Evolutionary conservation across 2,888 invertebrate genomes (phyloP).

Genomic region (Chrysodeixis includens): DNA sequence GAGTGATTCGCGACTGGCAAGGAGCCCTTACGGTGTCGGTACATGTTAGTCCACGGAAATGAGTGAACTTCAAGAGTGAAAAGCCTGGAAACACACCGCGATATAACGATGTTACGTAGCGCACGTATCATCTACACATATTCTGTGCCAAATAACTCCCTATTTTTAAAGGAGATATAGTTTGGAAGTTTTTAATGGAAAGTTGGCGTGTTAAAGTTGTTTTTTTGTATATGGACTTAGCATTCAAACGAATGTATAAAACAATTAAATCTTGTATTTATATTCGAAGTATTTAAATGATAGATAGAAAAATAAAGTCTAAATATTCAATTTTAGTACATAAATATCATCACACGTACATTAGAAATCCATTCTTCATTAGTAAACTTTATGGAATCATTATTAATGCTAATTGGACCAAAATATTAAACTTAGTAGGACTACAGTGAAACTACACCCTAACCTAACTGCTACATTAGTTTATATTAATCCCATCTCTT

Average conservation of each 20-base stretch:
- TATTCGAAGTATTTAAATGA: too few species aligned
- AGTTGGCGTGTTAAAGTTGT: not conserved
- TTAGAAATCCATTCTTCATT: too few species aligned
- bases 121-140: not conserved
- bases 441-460: not conserved
- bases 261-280: too few species aligned
- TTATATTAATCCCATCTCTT: not conserved
- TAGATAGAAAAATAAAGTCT: too few species aligned
- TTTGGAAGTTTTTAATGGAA: not conserved
- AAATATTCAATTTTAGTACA: too few species aligned
- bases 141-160: not conserved
- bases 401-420: too few species aligned
- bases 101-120: slow-evolving; percentile 38
- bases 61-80: slow-evolving; percentile 63
- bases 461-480: not conserved
- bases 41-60: slow-evolving; percentile 59
- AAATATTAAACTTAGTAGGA: too few species aligned
- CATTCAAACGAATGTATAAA: too few species aligned
- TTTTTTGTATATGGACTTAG: too few species aligned
- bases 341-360: too few species aligned
- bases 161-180: not conserved
- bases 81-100: slow-evolving; percentile 33
- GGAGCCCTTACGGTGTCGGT: slow-evolving; percentile 20
- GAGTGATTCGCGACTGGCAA: slow-evolving; percentile 12
- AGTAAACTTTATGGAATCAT: too few species aligned